Evolutionary conservation across 1,140 invertebrate species (phyloP).

Genomic region (Araneus ventricosus): DNA sequence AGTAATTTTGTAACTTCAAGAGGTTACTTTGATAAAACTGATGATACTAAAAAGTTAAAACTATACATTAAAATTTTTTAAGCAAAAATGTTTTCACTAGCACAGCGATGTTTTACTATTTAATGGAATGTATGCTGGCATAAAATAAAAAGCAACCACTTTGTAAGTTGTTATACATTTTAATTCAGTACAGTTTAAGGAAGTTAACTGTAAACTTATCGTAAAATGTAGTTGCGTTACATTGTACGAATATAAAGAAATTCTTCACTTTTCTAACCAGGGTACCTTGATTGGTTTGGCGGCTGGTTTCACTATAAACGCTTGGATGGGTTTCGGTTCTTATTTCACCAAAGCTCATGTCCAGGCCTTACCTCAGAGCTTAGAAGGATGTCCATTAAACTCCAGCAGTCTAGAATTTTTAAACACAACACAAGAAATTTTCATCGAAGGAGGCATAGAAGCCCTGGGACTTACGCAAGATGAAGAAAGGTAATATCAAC

Average conservation of each 20-base stretch:
- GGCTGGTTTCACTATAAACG: slow-evolving; percentile 86
- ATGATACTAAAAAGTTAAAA: too few species aligned
- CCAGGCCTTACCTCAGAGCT: slow-evolving; percentile 53
- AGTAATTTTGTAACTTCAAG: too few species aligned
- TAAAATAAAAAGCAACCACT: too few species aligned
- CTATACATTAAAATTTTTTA: too few species aligned
- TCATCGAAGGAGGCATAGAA: background rate
- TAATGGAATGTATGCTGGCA: too few species aligned
- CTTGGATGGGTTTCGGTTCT: slow-evolving; percentile 90
- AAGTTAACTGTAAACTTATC: too few species aligned
- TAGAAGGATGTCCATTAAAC: slow-evolving; percentile 74
- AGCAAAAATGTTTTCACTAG: too few species aligned
- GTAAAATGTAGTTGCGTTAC: too few species aligned
- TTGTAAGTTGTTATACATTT: too few species aligned
- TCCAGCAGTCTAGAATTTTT: background rate
- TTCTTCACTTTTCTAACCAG: slow-evolving; percentile 31
- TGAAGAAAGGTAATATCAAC: background rate
- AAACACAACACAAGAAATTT: background rate
- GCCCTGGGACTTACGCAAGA: slow-evolving; percentile 11
- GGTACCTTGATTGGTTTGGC: slow-evolving; percentile 86
- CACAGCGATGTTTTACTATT: too few species aligned
- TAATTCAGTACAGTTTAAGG: too few species aligned
- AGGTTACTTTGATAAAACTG: too few species aligned
- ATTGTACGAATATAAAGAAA: background rate
- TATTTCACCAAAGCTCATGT: slow-evolving; percentile 76